phyloP scores from a whole-genome alignment of 2,888 invertebrate genomes.

The Amphipyra tragopoginis region DNA sequence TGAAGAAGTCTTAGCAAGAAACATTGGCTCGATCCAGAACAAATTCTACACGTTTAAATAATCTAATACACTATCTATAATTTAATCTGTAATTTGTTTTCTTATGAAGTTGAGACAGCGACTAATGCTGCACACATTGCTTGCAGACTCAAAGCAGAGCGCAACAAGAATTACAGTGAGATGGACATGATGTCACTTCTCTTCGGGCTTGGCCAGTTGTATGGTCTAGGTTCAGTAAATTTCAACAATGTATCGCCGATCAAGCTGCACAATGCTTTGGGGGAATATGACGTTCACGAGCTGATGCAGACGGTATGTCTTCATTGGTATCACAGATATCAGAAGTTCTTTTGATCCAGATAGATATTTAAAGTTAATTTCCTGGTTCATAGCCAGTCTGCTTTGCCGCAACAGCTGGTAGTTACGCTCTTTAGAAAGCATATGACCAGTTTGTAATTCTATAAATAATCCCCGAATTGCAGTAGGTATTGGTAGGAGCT shows the following conservation, averaged over 20 bases:
- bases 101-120: too few species aligned
- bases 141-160: conserved; percentile 75
- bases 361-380: too few species aligned
- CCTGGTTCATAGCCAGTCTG: too few species aligned
- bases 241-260: conserved; percentile 65
- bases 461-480: neutral
- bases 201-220: conserved; percentile 79
- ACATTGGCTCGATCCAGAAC: neutral
- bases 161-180: conserved; percentile 78
- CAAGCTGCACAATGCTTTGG: conserved; percentile 79
- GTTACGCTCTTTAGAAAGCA: too few species aligned
- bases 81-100: too few species aligned
- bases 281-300: conserved; percentile 80
- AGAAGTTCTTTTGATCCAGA: too few species aligned
- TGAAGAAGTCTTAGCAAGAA: too few species aligned
- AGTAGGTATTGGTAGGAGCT: neutral
- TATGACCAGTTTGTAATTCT: too few species aligned
- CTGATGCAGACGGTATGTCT: conserved; percentile 77
- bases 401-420: too few species aligned
- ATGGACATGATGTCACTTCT: conserved; percentile 77
- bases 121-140: neutral
- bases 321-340: neutral
- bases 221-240: conserved; percentile 72
- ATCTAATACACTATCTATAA: too few species aligned
- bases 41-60: too few species aligned